Percentiles rank a stretch among this genome's conserved stretches.
Evolutionary conservation across 2,113 vertebrate genomes (phyloP).

Genomic region (Formicarius rufipectus): DNA sequence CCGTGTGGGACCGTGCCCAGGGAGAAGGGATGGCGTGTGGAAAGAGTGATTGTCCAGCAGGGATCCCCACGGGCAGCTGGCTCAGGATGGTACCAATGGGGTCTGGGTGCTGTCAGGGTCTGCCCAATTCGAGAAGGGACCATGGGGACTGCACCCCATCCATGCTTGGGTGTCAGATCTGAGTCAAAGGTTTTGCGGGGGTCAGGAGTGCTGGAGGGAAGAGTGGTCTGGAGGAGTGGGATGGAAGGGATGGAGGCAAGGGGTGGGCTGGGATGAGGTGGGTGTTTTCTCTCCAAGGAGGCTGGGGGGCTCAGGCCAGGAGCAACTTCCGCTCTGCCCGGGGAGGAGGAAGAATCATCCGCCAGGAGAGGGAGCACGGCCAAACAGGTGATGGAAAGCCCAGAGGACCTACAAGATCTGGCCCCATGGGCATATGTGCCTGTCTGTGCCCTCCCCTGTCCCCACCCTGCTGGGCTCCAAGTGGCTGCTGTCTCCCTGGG

Average conservation of each 20-base stretch:
- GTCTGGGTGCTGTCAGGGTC: not conserved
- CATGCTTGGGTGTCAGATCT: not conserved
- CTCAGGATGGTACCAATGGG: fast-evolving
- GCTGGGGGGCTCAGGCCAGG: conserved; percentile 52
- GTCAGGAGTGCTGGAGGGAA: not conserved
- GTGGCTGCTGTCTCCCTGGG: not conserved
- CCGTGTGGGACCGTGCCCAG: not conserved
- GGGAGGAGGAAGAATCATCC: conserved; percentile 63
- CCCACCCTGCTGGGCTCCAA: not conserved
- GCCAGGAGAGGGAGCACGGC: conserved; percentile 31
- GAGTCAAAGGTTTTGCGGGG: not conserved
- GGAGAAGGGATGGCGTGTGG: not conserved
- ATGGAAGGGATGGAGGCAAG: fast-evolving
- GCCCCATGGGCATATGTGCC: fast-evolving
- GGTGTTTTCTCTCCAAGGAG: conserved; percentile 70
- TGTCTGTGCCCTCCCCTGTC: not conserved
- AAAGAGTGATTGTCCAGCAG: not conserved
- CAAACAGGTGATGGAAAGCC: conserved; percentile 61
- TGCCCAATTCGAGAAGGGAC: not conserved
- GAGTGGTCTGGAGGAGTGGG: not conserved
- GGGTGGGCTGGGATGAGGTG: conserved; percentile 19
- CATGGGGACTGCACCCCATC: not conserved
- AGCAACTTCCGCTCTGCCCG: conserved; percentile 37
- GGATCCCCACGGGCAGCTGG: not conserved
- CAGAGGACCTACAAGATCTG: not conserved